Evolutionary conservation across 2,888 invertebrate species (phyloP).

Genomic region (Arctia plantaginis): DNA sequence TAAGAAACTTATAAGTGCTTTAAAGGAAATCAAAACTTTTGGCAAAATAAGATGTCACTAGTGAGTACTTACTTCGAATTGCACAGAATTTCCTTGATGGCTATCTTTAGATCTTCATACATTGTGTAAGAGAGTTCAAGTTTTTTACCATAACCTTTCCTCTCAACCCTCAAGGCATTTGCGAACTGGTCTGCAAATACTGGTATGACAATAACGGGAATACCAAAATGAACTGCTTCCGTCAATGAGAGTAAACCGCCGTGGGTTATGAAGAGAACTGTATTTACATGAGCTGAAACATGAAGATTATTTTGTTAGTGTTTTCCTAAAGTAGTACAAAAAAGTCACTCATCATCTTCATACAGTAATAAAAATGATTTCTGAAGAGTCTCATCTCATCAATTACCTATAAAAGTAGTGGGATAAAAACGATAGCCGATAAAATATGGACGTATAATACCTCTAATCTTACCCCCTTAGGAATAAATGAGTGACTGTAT

Average conservation of each 20-base stretch:
- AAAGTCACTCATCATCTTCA: background rate
- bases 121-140: conserved; percentile 53
- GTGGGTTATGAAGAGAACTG: conserved; percentile 65
- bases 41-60: background rate
- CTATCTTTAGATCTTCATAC: conserved; percentile 49
- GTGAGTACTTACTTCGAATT: conserved; percentile 51
- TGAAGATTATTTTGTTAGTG: background rate
- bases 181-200: conserved; percentile 65
- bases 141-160: conserved; percentile 59
- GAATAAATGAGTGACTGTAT: too few species aligned
- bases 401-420: too few species aligned
- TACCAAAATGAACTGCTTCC: conserved; percentile 63
- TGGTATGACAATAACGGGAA: conserved; percentile 66
- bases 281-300: conserved; percentile 65
- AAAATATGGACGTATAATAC: too few species aligned
- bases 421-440: too few species aligned
- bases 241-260: conserved; percentile 66
- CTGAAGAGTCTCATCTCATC: too few species aligned
- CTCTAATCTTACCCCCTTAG: too few species aligned
- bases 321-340: background rate
- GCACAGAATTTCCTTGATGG: conserved; percentile 53
- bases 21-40: too few species aligned
- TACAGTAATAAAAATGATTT: too few species aligned
- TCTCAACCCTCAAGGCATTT: conserved; percentile 58
- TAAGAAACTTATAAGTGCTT: too few species aligned